Evolutionary conservation across 2,888 invertebrate species (phyloP).

Genomic region (Apotomis turbidana): DNA sequence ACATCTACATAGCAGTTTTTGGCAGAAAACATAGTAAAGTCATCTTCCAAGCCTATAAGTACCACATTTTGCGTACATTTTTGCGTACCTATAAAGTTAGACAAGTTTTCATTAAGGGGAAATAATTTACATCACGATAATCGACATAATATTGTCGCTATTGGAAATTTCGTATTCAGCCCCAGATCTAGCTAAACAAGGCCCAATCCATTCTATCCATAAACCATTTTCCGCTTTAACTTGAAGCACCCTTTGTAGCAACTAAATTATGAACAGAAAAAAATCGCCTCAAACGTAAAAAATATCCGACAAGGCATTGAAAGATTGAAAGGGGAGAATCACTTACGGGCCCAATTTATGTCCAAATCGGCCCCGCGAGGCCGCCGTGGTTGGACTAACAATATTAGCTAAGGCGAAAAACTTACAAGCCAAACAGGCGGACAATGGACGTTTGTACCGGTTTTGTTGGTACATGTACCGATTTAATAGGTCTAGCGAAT

Average conservation of each 20-base stretch:
- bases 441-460: slow-evolving; percentile 7
- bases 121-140: too few species aligned
- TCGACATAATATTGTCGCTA: too few species aligned
- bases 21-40: too few species aligned
- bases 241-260: slow-evolving; percentile 37
- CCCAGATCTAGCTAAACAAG: not conserved
- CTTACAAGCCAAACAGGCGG: slow-evolving; percentile 63
- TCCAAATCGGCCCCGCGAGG: slow-evolving; percentile 79
- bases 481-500: not conserved
- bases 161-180: too few species aligned
- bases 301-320: slow-evolving; percentile 76
- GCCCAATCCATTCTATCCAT: not conserved
- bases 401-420: slow-evolving; percentile 73
- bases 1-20: too few species aligned
- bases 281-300: slow-evolving; percentile 60
- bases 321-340: slow-evolving; percentile 82
- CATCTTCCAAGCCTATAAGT: too few species aligned
- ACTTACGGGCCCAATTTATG: slow-evolving; percentile 81
- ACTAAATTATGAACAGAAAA: slow-evolving; percentile 64
- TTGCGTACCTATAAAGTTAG: too few species aligned
- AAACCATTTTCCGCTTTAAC: slow-evolving; percentile 1
- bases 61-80: too few species aligned
- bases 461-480: slow-evolving; percentile 27
- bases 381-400: slow-evolving; percentile 78
- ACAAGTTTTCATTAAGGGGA: too few species aligned